Percentiles rank a stretch among this genome's conserved stretches.
These are phyloP conservation scores for Oscheius sp. DNA, from an alignment of 1,140 invertebrate genomes.

Conservation along the genomic window DNA sequence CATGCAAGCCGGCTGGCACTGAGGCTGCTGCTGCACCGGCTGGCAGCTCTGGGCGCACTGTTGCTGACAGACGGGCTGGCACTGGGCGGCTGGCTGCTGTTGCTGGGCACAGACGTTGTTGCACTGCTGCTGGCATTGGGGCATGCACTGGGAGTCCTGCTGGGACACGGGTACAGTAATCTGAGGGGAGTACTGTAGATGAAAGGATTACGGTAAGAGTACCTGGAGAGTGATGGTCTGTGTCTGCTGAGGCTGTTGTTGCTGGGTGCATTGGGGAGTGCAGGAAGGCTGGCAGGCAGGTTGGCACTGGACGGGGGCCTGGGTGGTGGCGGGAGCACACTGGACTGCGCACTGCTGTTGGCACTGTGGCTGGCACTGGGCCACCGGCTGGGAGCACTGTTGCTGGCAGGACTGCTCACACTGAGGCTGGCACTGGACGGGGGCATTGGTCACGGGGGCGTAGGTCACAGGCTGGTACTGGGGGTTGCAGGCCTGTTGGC, in stretches of 20 bases:
- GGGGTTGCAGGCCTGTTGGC: constrained; percentile 5
- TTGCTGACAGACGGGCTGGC: constrained; percentile 16
- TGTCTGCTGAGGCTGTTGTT: constrained; percentile 1
- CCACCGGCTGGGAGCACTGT: constrained; percentile 20
- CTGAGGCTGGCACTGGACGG: not conserved
- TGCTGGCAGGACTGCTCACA: constrained; percentile 19
- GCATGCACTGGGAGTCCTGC: constrained; percentile 6
- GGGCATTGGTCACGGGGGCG: not conserved
- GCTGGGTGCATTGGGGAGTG: constrained; percentile 1
- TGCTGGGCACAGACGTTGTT: constrained; percentile 21
- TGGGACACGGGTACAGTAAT: not conserved
- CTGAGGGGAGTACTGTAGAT: too few species aligned
- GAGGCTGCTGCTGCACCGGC: constrained; percentile 5
- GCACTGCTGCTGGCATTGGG: constrained; percentile 33
- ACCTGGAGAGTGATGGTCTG: constrained; percentile 19
- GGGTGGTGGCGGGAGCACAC: constrained; percentile 14
- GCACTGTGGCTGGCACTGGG: constrained; percentile 30
- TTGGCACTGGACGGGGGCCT: constrained; percentile 28
- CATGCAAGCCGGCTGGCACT: not conserved
- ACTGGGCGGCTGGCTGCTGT: constrained; percentile 23
- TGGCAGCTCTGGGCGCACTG: not conserved
- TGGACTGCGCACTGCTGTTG: constrained; percentile 34
- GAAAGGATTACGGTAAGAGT: not conserved
- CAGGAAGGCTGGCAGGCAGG: constrained; percentile 21
- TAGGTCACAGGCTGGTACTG: not conserved